Percentiles rank a stretch among this genome's conserved stretches.
Evolutionary conservation across 2,888 invertebrate species (phyloP).

Genomic region (Lottia gigantea): DNA sequence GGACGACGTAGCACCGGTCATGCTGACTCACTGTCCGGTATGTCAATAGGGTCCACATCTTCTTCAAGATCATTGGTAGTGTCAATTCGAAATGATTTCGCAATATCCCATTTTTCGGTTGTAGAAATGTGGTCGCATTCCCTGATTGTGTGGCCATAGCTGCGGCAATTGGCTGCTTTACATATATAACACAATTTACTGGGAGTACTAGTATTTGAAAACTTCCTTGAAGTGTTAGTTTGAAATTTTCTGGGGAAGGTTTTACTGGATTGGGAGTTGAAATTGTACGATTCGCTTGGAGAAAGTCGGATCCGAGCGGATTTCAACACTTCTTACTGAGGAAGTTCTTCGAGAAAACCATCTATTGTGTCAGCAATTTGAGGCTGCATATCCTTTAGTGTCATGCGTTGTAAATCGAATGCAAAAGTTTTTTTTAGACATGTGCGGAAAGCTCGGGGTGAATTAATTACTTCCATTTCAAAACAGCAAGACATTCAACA

Average conservation of each 20-base stretch:
- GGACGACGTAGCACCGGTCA: not conserved
- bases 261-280: no score
- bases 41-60: not conserved
- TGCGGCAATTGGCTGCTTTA: not conserved
- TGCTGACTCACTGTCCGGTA: not conserved
- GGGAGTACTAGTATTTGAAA: no score
- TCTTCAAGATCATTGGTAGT: not conserved
- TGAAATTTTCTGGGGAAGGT: no score
- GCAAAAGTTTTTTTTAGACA: conserved; percentile 18
- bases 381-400: not conserved
- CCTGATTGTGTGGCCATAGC: not conserved
- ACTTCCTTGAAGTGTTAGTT: no score
- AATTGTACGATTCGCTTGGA: no score
- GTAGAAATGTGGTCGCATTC: not conserved
- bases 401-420: conserved; percentile 16
- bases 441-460: conserved; percentile 19
- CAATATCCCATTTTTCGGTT: not conserved
- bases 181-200: not conserved
- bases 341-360: not conserved
- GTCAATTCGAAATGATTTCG: not conserved
- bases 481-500: conserved; percentile 25
- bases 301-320: no score
- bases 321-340: not conserved
- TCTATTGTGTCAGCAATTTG: conserved; percentile 4
- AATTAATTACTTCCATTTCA: conserved; percentile 26